Conservation (phyloP, 1,140 invertebrate genomes). For the Magallana ariakensis region DNA sequence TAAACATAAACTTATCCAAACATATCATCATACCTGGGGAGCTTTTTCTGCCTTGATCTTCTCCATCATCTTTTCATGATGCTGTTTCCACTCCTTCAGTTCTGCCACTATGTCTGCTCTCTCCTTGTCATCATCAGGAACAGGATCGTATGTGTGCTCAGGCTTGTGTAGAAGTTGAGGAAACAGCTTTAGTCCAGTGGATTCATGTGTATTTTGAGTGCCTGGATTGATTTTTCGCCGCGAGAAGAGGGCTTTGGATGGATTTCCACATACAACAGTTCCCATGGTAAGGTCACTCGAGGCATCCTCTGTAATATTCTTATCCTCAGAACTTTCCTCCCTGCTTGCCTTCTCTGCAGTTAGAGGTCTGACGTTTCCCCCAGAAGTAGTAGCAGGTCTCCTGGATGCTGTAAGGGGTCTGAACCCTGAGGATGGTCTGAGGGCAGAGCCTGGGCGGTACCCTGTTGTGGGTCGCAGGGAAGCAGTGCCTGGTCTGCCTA, state of each 20-base stretch:
- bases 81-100: conserved; percentile 74
- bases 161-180: conserved; percentile 64
- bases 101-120: conserved; percentile 70
- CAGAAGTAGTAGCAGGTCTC: conserved; percentile 62
- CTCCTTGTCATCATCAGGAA: conserved; percentile 62
- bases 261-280: conserved; percentile 78
- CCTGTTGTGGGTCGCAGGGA: conserved; percentile 68
- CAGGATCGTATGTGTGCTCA: conserved; percentile 67
- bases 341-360: conserved; percentile 70
- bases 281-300: conserved; percentile 77
- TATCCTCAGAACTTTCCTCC: conserved; percentile 58
- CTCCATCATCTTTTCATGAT: conserved; percentile 76
- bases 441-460: conserved; percentile 75
- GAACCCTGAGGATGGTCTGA: conserved; percentile 73
- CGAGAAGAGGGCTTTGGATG: conserved; percentile 74
- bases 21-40: conserved; percentile 63
- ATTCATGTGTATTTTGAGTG: conserved; percentile 14
- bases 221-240: conserved; percentile 63
- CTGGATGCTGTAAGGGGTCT: conserved; percentile 64
- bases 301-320: conserved; percentile 59
- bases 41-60: conserved; percentile 67
- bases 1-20: no score
- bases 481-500: conserved; percentile 68
- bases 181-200: conserved; percentile 53
- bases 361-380: conserved; percentile 59